phyloP scores from a whole-genome alignment of 2,113 vertebrate genomes.

The Rallus limicola region DNA sequence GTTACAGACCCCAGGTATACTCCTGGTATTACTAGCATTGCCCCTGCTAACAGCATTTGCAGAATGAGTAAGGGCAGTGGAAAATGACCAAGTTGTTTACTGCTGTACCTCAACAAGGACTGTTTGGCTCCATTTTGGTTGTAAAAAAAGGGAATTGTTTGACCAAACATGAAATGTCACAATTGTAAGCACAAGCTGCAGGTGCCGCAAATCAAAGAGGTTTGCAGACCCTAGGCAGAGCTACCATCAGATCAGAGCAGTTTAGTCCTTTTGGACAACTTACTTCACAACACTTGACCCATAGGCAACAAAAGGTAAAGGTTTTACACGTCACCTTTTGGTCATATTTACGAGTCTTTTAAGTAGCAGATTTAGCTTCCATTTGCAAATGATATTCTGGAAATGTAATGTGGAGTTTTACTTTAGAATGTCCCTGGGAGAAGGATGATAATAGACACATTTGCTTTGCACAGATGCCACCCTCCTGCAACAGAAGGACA shows the following conservation, averaged over 20 bases:
- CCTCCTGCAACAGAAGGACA: constrained; percentile 1
- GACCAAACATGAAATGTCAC: background rate
- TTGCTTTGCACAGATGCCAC: constrained; percentile 1
- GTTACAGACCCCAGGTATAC: background rate
- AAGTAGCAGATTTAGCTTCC: background rate
- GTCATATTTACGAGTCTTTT: background rate
- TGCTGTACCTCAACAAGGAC: background rate
- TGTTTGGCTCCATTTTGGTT: background rate
- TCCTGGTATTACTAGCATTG: background rate
- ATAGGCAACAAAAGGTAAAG: background rate
- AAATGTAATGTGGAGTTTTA: constrained; percentile 5
- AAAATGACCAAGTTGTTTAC: background rate
- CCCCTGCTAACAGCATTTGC: background rate
- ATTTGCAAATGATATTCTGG: background rate
- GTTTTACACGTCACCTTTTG: background rate
- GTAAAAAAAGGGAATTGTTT: background rate
- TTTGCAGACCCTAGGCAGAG: background rate
- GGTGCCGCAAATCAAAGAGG: background rate
- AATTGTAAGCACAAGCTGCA: background rate
- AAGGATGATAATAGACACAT: background rate
- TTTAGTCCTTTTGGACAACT: background rate
- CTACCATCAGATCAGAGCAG: background rate
- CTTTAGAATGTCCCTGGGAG: background rate
- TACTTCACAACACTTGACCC: background rate
- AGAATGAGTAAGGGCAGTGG: background rate